phyloP scores from a whole-genome alignment of 37 sponge, comb jelly and placozoan genomes.

The Chondrosia reniformis region DNA sequence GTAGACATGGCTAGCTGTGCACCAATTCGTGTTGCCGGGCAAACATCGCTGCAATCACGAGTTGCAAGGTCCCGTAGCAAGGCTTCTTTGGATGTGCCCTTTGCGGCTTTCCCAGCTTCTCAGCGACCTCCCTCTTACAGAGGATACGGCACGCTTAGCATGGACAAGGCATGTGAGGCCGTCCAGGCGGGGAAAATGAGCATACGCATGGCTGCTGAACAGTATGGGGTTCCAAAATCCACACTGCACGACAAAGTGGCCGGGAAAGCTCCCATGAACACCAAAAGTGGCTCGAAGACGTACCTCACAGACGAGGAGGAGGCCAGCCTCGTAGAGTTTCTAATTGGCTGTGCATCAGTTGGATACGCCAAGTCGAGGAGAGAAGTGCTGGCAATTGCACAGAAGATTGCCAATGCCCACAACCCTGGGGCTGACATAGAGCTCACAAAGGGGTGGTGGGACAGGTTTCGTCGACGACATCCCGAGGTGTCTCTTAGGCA shows the following conservation, averaged over 20 bases:
- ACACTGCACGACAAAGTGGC: conserved; percentile 18
- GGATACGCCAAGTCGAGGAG: conserved; percentile 36
- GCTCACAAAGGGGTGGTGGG: conserved; percentile 51
- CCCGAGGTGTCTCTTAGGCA: conserved; percentile 17
- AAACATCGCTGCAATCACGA: background rate
- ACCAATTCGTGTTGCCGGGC: background rate
- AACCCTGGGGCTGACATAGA: background rate
- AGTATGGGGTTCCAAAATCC: background rate
- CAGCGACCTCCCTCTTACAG: background rate
- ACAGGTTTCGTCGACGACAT: conserved; percentile 27
- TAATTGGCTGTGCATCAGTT: conserved; percentile 33
- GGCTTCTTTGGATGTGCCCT: background rate
- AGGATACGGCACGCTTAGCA: too few relatives aligned
- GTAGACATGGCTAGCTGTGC: background rate
- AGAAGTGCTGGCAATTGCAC: conserved; percentile 29
- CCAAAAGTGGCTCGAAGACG: background rate
- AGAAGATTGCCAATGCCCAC: conserved; percentile 11
- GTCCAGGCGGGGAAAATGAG: background rate
- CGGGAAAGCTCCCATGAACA: background rate
- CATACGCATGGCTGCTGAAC: background rate
- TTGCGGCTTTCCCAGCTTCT: background rate
- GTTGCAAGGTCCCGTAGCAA: background rate
- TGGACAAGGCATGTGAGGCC: too few relatives aligned
- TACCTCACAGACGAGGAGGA: conserved; percentile 37
- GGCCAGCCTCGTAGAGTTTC: conserved; percentile 11